Conservation (phyloP, 2,888 invertebrate genomes). For the Antitype chi region DNA sequence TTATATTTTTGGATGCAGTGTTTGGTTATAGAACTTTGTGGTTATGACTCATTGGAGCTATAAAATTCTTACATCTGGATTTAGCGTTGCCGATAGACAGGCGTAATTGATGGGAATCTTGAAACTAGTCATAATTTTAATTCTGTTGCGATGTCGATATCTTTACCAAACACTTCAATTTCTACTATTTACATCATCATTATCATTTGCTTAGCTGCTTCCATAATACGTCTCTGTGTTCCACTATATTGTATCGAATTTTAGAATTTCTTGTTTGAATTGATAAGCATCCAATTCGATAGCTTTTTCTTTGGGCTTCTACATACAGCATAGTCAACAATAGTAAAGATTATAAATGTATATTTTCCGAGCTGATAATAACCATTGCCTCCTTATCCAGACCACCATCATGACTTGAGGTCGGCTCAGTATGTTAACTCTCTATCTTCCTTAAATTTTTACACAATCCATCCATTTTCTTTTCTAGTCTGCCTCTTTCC, state of each 20-base stretch:
- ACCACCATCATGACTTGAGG: neutral
- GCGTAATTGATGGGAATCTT: slow-evolving; percentile 23
- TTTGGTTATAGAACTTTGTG: slow-evolving; percentile 57
- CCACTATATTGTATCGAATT: neutral
- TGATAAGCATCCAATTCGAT: neutral
- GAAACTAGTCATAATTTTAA: slow-evolving; percentile 12
- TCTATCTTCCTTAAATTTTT: neutral
- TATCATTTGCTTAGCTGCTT: neutral
- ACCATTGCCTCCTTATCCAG: neutral
- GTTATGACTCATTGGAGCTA: slow-evolving; percentile 37
- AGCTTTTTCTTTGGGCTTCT: neutral
- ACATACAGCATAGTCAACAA: neutral
- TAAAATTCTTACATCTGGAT: slow-evolving; percentile 50
- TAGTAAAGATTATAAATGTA: neutral
- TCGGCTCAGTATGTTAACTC: neutral
- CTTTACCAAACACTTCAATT: neutral
- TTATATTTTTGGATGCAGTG: slow-evolving; percentile 58
- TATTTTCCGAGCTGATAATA: neutral
- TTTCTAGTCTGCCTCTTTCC: neutral
- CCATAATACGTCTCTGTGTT: neutral
- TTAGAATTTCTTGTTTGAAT: neutral
- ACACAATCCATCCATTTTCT: neutral
- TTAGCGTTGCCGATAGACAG: slow-evolving; percentile 14
- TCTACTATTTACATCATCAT: too few species aligned
- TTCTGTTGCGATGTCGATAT: slow-evolving; percentile 7